Evolutionary conservation across 2,888 invertebrate genomes (phyloP), one percentile per base, ranked within the genome.

Genomic region (Synergus umbraculus): DNA sequence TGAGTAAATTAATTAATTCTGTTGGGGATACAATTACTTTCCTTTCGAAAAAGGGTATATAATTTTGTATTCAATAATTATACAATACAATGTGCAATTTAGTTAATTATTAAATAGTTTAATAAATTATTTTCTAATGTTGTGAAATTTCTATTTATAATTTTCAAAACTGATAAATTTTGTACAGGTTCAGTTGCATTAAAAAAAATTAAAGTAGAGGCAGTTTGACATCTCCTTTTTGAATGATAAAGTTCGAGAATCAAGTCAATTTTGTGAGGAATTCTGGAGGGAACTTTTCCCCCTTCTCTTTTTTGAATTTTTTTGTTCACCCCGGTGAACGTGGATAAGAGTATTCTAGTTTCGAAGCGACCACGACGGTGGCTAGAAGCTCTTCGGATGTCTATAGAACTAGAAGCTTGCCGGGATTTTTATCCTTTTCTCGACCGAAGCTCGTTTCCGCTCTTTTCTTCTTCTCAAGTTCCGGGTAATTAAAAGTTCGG

Each of bases 401-500:
- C 73, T 73, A 54, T 73, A 37, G 73, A 73, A 73, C 10, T 29
- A 73, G 73, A 73, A 54, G 73, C 73, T 73, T 73, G 73, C 73
- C 73, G 73, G 41, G 54, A 73, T 73, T 73, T 54, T 54, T 37
- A 54, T 73, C 73, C 73, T 73, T 54, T 73, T 73, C 73, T 73
- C 73, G 22, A 49, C 73, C 37, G 54, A 73, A 54, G 10, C n/a
- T 54, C 49, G 73, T 73, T 73, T 73, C 54, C 54, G 73, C 73
- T 79, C 78, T 77, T 81, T 29, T 73, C 64, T 63, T 78, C 80
- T 76, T 54, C 80, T 80, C 76, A 65, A 80, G 79, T 80, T 78
- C 78, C 67, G 66, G 81, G 81, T 83, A 81, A 83, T 83, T 83
- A 82, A 83, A 83, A 82, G 82, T 82, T 83, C 76, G 64, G 82